Conservation (phyloP, 2,113 vertebrate species). For the Oreotragus oreotragus region DNA sequence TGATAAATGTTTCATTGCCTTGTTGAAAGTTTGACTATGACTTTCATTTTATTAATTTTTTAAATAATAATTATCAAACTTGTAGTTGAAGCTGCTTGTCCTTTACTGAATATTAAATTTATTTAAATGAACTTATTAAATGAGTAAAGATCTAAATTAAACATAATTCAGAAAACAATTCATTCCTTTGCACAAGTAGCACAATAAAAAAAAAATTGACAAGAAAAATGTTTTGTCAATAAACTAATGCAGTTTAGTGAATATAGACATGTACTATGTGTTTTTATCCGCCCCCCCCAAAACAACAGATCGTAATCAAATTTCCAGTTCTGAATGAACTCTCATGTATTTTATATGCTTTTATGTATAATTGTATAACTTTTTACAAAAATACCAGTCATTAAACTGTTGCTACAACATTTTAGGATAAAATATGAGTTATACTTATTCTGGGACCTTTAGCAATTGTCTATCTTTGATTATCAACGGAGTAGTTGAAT, state of each 20-base stretch:
- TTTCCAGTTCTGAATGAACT: neutral
- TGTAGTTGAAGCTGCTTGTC: constrained; percentile 71
- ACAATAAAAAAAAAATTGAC: constrained; percentile 60
- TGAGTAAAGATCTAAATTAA: constrained; percentile 43
- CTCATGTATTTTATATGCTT: neutral
- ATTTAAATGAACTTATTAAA: constrained; percentile 69
- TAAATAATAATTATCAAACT: constrained; percentile 16
- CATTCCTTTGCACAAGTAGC: constrained; percentile 56
- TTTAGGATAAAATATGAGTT: neutral
- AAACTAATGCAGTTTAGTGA: neutral
- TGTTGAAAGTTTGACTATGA: neutral
- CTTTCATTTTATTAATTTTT: constrained; percentile 55
- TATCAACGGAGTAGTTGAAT: neutral
- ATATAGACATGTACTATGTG: neutral
- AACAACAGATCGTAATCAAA: neutral
- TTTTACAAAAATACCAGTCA: neutral
- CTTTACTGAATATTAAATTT: constrained; percentile 60
- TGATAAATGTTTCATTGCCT: constrained; percentile 46
- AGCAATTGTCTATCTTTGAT: neutral
- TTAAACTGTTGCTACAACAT: neutral
- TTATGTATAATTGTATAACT: neutral
- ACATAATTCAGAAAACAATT: constrained; percentile 42
- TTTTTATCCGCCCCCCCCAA: neutral
- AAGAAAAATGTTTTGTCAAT: constrained; percentile 47
- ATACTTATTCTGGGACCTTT: neutral